Conservation (phyloP, 2,113 vertebrate species). For the Microcebus ravelobensis region DNA sequence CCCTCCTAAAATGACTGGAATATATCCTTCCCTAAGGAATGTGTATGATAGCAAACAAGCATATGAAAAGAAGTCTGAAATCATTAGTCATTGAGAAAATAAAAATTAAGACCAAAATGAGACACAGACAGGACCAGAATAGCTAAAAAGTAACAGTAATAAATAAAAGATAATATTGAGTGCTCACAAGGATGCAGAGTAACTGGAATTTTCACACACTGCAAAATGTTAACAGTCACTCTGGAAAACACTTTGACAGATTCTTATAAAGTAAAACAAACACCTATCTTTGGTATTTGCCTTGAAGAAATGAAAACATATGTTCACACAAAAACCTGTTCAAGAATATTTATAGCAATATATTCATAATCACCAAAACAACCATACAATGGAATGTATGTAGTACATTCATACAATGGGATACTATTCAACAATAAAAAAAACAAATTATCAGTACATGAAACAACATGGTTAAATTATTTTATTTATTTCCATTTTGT, state of each 20-base stretch:
- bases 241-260: neutral
- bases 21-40: neutral
- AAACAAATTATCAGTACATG: neutral
- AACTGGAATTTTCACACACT: neutral
- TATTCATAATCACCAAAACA: neutral
- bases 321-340: neutral
- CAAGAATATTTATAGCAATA: neutral
- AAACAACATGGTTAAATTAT: neutral
- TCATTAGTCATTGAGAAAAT: neutral
- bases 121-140: neutral
- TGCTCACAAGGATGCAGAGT: neutral
- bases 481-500: too few species aligned
- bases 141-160: neutral
- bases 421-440: neutral
- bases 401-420: neutral
- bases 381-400: neutral
- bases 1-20: neutral
- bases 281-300: neutral
- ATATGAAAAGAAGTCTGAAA: neutral
- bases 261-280: slow-evolving; percentile 4
- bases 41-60: neutral
- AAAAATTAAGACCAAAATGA: neutral
- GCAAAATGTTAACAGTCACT: neutral
- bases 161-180: neutral
- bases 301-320: slow-evolving; percentile 17